These are phyloP conservation scores for Phalacrocorax pelagicus DNA, from an alignment of 2,113 vertebrate genomes.

Conservation along the genomic window DNA sequence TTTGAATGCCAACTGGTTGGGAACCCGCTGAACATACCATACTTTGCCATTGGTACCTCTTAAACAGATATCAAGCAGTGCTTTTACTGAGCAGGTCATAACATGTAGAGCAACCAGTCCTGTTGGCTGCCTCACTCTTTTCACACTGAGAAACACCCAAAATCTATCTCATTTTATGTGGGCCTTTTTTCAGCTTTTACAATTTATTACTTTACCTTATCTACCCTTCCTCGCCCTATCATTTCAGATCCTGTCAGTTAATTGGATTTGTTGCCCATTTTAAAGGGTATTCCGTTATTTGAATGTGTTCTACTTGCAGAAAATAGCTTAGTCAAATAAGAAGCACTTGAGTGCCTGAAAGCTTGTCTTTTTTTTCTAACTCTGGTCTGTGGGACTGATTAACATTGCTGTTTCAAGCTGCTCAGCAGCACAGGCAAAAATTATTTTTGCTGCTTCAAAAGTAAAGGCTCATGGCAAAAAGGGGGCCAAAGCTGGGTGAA, in stretches of 20 bases:
- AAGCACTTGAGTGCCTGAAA: constrained; percentile 28
- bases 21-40: not conserved
- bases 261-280: constrained; percentile 25
- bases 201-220: not conserved
- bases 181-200: not conserved
- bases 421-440: constrained; percentile 1
- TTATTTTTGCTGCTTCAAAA: not conserved
- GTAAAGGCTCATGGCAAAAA: not conserved
- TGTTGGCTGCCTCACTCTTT: not conserved
- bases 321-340: constrained; percentile 35
- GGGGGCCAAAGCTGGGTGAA: not conserved
- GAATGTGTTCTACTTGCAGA: constrained; percentile 18
- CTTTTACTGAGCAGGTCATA: not conserved
- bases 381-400: constrained; percentile 42
- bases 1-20: not conserved
- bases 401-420: constrained; percentile 12
- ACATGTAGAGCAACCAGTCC: not conserved
- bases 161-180: not conserved
- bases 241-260: constrained; percentile 38
- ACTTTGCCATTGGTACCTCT: not conserved
- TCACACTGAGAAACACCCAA: not conserved
- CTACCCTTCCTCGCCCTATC: not conserved
- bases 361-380: constrained; percentile 23
- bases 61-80: not conserved
- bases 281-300: constrained; percentile 20